Conservation (phyloP, 2,797 vertebrate species). For the Botia kubotai region DNA sequence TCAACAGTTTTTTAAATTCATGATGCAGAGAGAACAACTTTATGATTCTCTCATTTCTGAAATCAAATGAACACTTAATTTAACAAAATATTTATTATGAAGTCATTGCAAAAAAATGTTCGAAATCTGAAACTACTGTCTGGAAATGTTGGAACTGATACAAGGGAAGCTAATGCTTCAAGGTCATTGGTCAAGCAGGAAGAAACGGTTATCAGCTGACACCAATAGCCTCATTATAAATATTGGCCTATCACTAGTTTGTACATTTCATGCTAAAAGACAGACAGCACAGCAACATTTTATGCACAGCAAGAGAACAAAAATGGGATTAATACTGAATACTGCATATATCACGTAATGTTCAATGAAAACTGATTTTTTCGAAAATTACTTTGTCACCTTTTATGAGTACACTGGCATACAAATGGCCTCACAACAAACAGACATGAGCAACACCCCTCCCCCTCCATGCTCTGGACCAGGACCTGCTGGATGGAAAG, state of each 20-base stretch:
- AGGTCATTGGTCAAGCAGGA: too few relatives aligned
- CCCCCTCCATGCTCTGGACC: conserved; percentile 5
- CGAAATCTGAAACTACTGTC: too few relatives aligned
- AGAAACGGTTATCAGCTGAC: background rate
- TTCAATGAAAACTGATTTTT: too few relatives aligned
- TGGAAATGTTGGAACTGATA: background rate
- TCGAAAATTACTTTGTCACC: too few relatives aligned
- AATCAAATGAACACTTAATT: background rate
- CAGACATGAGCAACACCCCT: background rate
- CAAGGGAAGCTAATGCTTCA: background rate
- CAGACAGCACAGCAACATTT: background rate
- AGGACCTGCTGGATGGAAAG: conserved; percentile 25
- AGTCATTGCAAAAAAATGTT: background rate
- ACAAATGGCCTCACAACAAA: too few relatives aligned
- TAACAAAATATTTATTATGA: background rate
- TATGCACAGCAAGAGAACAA: background rate
- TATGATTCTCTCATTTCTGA: background rate
- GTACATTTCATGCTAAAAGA: background rate
- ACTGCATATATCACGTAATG: too few relatives aligned
- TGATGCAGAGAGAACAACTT: background rate
- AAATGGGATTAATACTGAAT: background rate
- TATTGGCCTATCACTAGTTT: background rate
- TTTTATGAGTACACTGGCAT: too few relatives aligned
- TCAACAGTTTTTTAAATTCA: background rate
- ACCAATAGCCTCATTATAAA: background rate